These are phyloP conservation scores for Drosophila crucigera DNA, from an alignment of 2,888 invertebrate genomes.

Conservation along the genomic window DNA sequence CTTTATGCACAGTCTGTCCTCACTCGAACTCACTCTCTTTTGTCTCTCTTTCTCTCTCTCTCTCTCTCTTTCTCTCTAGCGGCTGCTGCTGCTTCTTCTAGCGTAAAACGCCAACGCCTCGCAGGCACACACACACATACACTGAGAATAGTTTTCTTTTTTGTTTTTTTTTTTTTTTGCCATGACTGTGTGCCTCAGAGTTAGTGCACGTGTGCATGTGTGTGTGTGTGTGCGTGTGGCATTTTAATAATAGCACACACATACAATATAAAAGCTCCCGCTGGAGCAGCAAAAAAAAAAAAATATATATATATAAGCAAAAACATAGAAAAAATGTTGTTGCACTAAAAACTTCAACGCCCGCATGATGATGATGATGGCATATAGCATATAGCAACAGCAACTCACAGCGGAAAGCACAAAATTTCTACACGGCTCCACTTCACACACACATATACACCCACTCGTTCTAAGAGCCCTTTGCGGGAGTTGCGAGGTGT, in stretches of 20 bases:
- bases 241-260: conserved; percentile 70
- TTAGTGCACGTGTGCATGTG: conserved; percentile 39
- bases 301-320: conserved; percentile 12
- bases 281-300: conserved; percentile 58
- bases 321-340: conserved; percentile 61
- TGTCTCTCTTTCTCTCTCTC: neutral
- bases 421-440: conserved; percentile 65
- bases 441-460: conserved; percentile 21
- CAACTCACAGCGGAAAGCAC: conserved; percentile 64
- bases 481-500: conserved; percentile 10
- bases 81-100: conserved; percentile 43
- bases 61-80: conserved; percentile 8
- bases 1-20: conserved; percentile 1
- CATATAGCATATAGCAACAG: conserved; percentile 59
- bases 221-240: conserved; percentile 51
- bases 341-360: conserved; percentile 80
- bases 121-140: conserved; percentile 46
- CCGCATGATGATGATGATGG: conserved; percentile 53
- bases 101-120: conserved; percentile 75
- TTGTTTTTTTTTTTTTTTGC: conserved; percentile 29
- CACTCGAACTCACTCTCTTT: too few relatives aligned
- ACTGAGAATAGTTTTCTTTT: conserved; percentile 51
- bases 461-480: conserved; percentile 39
- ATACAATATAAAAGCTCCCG: conserved; percentile 73
- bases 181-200: conserved; percentile 19